These are phyloP conservation scores for Thrips palmi DNA, from an alignment of 1,140 invertebrate species.

Conservation along the genomic window DNA sequence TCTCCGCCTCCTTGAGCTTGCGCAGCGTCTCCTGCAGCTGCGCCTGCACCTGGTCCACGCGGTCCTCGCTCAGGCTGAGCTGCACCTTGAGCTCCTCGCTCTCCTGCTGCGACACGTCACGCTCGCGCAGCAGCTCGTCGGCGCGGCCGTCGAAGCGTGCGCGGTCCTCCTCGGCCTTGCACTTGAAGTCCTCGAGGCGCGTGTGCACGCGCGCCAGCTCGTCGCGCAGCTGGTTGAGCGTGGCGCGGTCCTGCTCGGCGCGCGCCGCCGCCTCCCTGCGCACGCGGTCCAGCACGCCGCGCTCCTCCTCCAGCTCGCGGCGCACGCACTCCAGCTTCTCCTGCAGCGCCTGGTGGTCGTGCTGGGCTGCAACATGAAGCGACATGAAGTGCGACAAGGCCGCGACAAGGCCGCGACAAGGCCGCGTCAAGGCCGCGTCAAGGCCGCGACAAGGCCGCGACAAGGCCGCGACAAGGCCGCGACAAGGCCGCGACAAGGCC, in stretches of 20 bases:
- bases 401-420: too few relatives aligned
- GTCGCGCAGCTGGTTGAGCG: slow-evolving; percentile 51
- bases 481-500: too few relatives aligned
- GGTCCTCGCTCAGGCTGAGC: slow-evolving; percentile 55
- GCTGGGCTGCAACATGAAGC: slow-evolving; percentile 38
- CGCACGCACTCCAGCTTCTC: slow-evolving; percentile 51
- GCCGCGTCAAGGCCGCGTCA: too few relatives aligned
- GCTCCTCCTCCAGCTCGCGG: slow-evolving; percentile 49
- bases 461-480: too few relatives aligned
- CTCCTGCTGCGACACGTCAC: slow-evolving; percentile 43
- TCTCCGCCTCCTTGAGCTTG: slow-evolving; percentile 65
- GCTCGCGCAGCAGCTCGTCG: slow-evolving; percentile 46
- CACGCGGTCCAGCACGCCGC: slow-evolving; percentile 42
- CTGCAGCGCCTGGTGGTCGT: slow-evolving; percentile 63
- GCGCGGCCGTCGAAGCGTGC: slow-evolving; percentile 45
- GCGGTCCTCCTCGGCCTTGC: slow-evolving; percentile 49
- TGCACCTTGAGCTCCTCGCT: slow-evolving; percentile 58
- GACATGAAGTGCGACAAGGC: slow-evolving; percentile 4
- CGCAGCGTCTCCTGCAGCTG: slow-evolving; percentile 56
- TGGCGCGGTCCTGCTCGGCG: slow-evolving; percentile 49
- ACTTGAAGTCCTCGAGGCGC: slow-evolving; percentile 43
- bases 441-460: too few relatives aligned
- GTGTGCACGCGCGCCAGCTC: slow-evolving; percentile 46
- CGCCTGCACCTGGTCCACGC: slow-evolving; percentile 45
- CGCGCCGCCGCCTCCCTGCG: slow-evolving; percentile 44